Percentiles rank a stretch among this genome's conserved stretches.
Evolutionary conservation across 2,113 vertebrate species (phyloP).

Genomic region (Dasyurus viverrinus): DNA sequence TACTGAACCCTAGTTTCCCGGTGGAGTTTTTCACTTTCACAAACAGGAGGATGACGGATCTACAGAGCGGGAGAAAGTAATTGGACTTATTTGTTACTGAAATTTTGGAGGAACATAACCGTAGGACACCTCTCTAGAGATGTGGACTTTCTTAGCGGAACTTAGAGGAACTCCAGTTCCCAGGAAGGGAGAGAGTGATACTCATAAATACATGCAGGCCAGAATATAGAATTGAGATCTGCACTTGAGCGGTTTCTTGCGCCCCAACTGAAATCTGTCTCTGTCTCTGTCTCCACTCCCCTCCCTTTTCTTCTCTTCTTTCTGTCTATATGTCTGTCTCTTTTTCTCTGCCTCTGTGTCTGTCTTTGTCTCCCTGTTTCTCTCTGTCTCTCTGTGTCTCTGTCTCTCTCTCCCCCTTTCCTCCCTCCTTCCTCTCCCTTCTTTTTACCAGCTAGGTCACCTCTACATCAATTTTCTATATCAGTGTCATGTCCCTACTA

Average conservation of each 20-base stretch:
- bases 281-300: no score
- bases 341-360: no score
- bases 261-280: no score
- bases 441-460: background rate
- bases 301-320: no score
- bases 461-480: background rate
- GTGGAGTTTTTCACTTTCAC: background rate
- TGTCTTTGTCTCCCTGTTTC: background rate
- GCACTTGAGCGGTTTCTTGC: no score
- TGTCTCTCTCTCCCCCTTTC: background rate
- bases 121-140: background rate
- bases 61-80: background rate
- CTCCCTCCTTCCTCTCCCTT: background rate
- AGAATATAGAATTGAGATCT: background rate
- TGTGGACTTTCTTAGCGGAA: background rate
- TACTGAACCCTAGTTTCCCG: background rate
- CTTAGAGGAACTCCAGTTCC: background rate
- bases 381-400: background rate
- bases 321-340: no score
- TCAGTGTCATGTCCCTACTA: no score
- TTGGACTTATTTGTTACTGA: background rate
- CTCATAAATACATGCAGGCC: background rate
- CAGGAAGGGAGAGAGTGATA: background rate
- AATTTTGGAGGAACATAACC: background rate
- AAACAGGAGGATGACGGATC: background rate